Conservation (phyloP, 2,888 invertebrate genomes). For the Hirtodrosophila cameraria region DNA sequence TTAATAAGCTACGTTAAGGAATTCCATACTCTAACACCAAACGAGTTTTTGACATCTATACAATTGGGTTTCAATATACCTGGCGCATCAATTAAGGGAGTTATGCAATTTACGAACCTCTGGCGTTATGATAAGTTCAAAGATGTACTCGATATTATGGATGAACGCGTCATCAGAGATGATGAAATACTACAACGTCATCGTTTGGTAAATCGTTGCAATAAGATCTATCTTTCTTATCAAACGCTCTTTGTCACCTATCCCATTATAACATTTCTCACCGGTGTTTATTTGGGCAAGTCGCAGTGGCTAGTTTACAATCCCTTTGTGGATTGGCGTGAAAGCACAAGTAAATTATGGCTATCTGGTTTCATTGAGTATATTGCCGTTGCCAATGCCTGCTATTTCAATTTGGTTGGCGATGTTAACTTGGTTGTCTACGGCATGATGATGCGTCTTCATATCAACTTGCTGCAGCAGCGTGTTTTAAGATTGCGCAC, state of each 20-base stretch:
- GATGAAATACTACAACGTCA: slow-evolving; percentile 27
- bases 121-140: slow-evolving; percentile 20
- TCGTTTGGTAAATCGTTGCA: slow-evolving; percentile 30
- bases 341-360: slow-evolving; percentile 8
- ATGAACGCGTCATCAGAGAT: slow-evolving; percentile 21
- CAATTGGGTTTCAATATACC: slow-evolving; percentile 38
- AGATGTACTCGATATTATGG: slow-evolving; percentile 40
- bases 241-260: slow-evolving; percentile 14
- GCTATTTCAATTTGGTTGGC: slow-evolving; percentile 39
- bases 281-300: not conserved
- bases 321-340: slow-evolving; percentile 46
- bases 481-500: slow-evolving; percentile 31
- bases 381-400: slow-evolving; percentile 26
- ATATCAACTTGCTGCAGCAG: slow-evolving; percentile 33
- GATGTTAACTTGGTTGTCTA: slow-evolving; percentile 46
- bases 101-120: slow-evolving; percentile 25
- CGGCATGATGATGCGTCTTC: slow-evolving; percentile 36
- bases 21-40: slow-evolving; percentile 18
- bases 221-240: slow-evolving; percentile 22
- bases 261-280: not conserved
- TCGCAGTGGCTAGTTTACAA: not conserved
- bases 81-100: slow-evolving; percentile 39
- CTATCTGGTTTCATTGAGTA: slow-evolving; percentile 33
- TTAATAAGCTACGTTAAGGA: not conserved
- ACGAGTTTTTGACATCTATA: slow-evolving; percentile 41